These are phyloP conservation scores for Gymnoscelis rufifasciata DNA, from an alignment of 2,888 invertebrate species.

Conservation along the genomic window DNA sequence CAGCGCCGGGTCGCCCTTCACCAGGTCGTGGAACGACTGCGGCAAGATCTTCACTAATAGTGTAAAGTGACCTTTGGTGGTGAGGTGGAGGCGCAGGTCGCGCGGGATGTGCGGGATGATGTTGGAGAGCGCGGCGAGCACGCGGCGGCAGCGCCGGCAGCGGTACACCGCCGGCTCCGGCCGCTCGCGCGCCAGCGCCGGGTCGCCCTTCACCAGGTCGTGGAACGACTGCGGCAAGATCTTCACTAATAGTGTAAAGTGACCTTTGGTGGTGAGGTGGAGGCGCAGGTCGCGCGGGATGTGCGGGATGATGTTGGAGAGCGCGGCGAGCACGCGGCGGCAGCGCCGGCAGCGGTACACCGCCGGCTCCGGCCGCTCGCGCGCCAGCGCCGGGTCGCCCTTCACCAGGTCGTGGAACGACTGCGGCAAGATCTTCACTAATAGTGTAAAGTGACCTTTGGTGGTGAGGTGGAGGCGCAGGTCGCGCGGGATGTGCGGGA, in stretches of 20 bases:
- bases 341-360: slow-evolving; percentile 92
- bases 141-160: slow-evolving; percentile 88
- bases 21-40: slow-evolving; percentile 85
- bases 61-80: slow-evolving; percentile 47
- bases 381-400: slow-evolving; percentile 86
- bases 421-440: slow-evolving; percentile 90
- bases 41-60: slow-evolving; percentile 88
- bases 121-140: slow-evolving; percentile 89
- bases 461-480: slow-evolving; percentile 58
- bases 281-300: slow-evolving; percentile 59
- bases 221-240: slow-evolving; percentile 88
- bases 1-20: slow-evolving; percentile 89
- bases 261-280: slow-evolving; percentile 59
- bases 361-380: slow-evolving; percentile 88
- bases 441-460: slow-evolving; percentile 39
- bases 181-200: slow-evolving; percentile 84
- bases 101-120: slow-evolving; percentile 84
- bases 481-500: slow-evolving; percentile 81
- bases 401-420: slow-evolving; percentile 87
- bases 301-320: slow-evolving; percentile 88
- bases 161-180: slow-evolving; percentile 92
- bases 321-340: slow-evolving; percentile 88
- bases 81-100: slow-evolving; percentile 52
- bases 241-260: slow-evolving; percentile 76
- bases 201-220: slow-evolving; percentile 89